Percentiles rank a stretch among this genome's conserved stretches.
These are phyloP conservation scores for Drosophila biarmipes DNA, from an alignment of 1,140 invertebrate species.

Conservation along the genomic window DNA sequence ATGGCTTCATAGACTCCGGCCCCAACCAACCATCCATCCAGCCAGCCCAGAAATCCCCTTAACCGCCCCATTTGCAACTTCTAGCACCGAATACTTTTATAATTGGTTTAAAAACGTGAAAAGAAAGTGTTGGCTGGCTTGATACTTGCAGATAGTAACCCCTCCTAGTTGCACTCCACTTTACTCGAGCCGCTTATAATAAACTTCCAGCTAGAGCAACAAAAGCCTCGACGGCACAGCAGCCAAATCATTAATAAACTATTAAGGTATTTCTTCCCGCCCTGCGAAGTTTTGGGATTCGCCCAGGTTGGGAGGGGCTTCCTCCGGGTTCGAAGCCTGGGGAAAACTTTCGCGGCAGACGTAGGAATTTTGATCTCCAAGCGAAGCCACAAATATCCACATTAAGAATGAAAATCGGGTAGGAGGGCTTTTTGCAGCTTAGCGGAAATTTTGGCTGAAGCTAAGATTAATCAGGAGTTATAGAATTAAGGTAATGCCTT, in stretches of 20 bases:
- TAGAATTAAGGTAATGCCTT: neutral
- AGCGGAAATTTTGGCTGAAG: neutral
- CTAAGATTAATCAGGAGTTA: neutral
- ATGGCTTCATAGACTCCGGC: conserved; percentile 74
- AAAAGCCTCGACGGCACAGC: conserved; percentile 38
- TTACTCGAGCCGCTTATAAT: conserved; percentile 64
- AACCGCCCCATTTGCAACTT: conserved; percentile 31
- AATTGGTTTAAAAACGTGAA: conserved; percentile 80
- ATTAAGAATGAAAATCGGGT: conserved; percentile 28
- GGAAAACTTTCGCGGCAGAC: conserved; percentile 52
- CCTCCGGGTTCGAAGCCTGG: conserved; percentile 2
- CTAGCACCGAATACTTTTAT: conserved; percentile 72
- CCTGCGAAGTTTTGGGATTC: neutral
- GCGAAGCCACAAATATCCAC: conserved; percentile 56
- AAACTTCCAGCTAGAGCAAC: conserved; percentile 58
- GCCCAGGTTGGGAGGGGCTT: neutral
- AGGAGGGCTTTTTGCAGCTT: neutral
- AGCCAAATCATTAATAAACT: conserved; percentile 79
- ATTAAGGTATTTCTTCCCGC: conserved; percentile 72
- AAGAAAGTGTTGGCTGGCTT: conserved; percentile 74
- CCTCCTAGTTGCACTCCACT: conserved; percentile 15
- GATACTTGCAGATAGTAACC: conserved; percentile 74
- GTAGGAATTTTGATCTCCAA: conserved; percentile 54
- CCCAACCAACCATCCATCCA: conserved; percentile 17
- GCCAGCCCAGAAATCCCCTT: neutral